Evolutionary conservation across 2,113 vertebrate species (phyloP).

Genomic region (Corythornis cristatus): DNA sequence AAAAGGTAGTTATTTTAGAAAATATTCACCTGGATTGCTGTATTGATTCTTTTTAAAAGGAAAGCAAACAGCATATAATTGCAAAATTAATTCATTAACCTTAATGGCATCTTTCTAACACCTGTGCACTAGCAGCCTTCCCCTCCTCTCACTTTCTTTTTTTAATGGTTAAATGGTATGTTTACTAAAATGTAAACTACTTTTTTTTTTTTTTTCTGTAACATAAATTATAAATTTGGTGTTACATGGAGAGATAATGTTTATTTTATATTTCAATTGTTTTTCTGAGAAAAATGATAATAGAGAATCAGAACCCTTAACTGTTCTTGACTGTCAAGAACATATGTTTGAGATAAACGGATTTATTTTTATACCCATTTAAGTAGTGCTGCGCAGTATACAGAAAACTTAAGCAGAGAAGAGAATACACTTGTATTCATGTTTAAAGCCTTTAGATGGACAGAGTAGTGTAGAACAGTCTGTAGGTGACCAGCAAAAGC

Average conservation of each 20-base stretch:
- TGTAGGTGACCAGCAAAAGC: not conserved
- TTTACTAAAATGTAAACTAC: not conserved
- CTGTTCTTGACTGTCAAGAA: not conserved
- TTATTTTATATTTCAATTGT: not conserved
- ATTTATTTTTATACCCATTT: not conserved
- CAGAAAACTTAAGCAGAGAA: not conserved
- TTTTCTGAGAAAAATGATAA: not conserved
- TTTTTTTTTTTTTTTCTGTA: not conserved
- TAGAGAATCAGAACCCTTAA: not conserved
- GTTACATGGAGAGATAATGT: not conserved
- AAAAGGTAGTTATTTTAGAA: constrained; percentile 76
- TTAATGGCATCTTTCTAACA: constrained; percentile 33
- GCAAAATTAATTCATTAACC: constrained; percentile 30
- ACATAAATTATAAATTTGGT: not conserved
- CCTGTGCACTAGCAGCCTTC: not conserved
- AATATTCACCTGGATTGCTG: constrained; percentile 74
- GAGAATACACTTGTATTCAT: not conserved
- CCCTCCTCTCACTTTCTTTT: not conserved
- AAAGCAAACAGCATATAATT: constrained; percentile 66
- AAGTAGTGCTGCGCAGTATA: not conserved
- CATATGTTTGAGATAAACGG: not conserved
- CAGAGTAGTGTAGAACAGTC: not conserved
- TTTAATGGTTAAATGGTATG: not conserved
- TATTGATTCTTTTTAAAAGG: constrained; percentile 77
- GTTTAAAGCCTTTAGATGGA: not conserved